phyloP scores from a whole-genome alignment of 2,113 vertebrate genomes.

The Lasiurus borealis region DNA sequence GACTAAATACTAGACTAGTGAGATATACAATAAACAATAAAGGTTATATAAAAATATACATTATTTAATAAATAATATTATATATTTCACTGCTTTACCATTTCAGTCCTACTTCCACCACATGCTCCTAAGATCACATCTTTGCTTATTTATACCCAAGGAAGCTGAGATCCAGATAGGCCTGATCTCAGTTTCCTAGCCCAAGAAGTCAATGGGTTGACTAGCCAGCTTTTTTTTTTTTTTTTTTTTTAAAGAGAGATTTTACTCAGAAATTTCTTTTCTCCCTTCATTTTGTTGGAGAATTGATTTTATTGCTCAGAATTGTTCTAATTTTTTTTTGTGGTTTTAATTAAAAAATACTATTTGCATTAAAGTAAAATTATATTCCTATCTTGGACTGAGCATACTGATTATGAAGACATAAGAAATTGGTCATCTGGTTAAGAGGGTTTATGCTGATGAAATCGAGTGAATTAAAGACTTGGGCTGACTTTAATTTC shows the following conservation, averaged over 20 bases:
- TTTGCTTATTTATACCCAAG: background rate
- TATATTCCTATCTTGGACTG: background rate
- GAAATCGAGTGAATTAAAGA: background rate
- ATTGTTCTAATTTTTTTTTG: background rate
- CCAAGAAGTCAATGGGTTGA: background rate
- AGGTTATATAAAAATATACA: background rate
- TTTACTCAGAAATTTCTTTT: background rate
- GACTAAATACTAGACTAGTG: background rate
- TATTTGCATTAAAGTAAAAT: background rate
- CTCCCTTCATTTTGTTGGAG: background rate
- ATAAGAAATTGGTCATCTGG: background rate
- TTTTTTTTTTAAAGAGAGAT: background rate
- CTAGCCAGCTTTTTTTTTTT: background rate
- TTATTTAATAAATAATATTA: background rate
- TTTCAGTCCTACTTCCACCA: background rate
- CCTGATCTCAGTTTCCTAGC: background rate
- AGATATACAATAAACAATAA: background rate
- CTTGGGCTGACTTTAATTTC: background rate
- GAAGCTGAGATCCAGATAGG: background rate
- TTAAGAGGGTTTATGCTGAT: background rate
- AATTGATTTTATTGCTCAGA: conserved; percentile 20
- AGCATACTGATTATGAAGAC: background rate
- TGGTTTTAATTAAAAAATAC: background rate
- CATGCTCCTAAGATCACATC: background rate
- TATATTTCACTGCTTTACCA: background rate